Evolutionary conservation across 2,888 invertebrate genomes (phyloP).

Genomic region (Gnatocerus cornutus): DNA sequence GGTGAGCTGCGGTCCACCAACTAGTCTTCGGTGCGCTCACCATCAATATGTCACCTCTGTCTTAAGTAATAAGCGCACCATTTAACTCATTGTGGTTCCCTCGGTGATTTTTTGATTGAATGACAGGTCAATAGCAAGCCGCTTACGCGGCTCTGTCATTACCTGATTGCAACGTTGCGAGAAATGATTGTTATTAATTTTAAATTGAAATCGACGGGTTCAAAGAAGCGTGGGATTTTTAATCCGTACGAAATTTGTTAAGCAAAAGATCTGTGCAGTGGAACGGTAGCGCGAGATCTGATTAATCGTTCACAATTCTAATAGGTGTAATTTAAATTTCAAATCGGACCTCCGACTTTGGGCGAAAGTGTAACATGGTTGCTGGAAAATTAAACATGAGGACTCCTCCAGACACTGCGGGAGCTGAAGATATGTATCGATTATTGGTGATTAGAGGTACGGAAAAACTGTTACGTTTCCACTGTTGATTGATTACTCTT

Average conservation of each 20-base stretch:
- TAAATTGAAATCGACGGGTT: slow-evolving; percentile 5
- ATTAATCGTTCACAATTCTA: slow-evolving; percentile 29
- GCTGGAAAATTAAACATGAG: neutral
- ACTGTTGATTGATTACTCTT: neutral
- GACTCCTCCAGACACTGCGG: neutral
- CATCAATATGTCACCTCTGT: slow-evolving; percentile 51
- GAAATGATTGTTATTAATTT: slow-evolving; percentile 5
- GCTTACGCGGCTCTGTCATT: slow-evolving; percentile 24
- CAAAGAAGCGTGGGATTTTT: slow-evolving; percentile 11
- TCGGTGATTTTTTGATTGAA: slow-evolving; percentile 28
- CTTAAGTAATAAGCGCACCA: slow-evolving; percentile 42
- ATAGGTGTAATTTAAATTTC: slow-evolving; percentile 32
- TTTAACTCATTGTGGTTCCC: slow-evolving; percentile 38
- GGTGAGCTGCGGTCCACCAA: slow-evolving; percentile 47
- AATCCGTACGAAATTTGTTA: neutral
- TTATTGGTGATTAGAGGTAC: neutral
- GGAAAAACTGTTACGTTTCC: neutral
- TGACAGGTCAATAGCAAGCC: slow-evolving; percentile 36
- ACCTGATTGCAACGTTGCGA: slow-evolving; percentile 20
- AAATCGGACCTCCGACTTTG: slow-evolving; percentile 28
- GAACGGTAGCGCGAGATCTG: neutral
- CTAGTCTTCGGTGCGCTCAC: slow-evolving; percentile 42
- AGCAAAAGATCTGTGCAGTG: neutral
- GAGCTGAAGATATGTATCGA: slow-evolving; percentile 6
- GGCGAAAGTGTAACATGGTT: slow-evolving; percentile 11